phyloP scores from a whole-genome alignment of 2,113 vertebrate genomes.

The Podocnemis expansa region DNA sequence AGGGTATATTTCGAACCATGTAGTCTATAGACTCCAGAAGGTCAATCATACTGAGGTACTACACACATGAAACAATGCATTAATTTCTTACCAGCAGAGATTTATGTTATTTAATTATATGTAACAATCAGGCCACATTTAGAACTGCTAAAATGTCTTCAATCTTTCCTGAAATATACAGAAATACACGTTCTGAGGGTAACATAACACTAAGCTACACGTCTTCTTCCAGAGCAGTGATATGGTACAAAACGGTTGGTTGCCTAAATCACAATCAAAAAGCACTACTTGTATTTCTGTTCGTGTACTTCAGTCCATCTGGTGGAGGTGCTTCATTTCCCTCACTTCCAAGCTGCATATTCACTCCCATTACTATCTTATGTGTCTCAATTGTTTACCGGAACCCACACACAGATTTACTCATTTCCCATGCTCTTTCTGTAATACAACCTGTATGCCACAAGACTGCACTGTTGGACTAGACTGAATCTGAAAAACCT shows the following conservation, averaged over 20 bases:
- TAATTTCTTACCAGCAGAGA: background rate
- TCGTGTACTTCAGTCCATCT: background rate
- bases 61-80: conserved; percentile 41
- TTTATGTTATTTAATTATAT: background rate
- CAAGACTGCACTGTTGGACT: background rate
- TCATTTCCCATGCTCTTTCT: background rate
- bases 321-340: fast-evolving
- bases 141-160: background rate
- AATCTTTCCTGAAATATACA: background rate
- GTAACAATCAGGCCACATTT: fast-evolving
- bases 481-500: background rate
- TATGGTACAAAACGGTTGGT: background rate
- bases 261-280: background rate
- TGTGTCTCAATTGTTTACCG: background rate
- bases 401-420: background rate
- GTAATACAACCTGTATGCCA: background rate
- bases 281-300: background rate
- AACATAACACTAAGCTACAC: background rate
- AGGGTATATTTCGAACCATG: conserved; percentile 92
- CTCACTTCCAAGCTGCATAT: background rate
- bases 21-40: conserved; percentile 92
- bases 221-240: background rate
- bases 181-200: background rate
- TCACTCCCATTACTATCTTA: background rate
- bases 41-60: conserved; percentile 95